phyloP scores from a whole-genome alignment of 2,797 vertebrate species.

The Enteromius thamalakanensis region DNA sequence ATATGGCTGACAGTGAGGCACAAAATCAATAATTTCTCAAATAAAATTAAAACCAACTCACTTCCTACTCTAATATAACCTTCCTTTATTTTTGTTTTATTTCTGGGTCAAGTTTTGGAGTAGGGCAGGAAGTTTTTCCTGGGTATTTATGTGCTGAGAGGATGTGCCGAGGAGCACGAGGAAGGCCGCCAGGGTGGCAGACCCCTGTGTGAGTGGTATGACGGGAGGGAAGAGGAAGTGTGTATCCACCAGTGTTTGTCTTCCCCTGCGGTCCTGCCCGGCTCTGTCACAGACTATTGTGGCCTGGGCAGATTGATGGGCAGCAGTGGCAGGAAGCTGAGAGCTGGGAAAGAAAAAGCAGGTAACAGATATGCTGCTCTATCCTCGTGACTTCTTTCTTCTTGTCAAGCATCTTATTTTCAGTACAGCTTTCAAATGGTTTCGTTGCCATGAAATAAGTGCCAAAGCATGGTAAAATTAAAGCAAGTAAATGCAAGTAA shows the following conservation, averaged over 20 bases:
- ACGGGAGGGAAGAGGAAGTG: constrained; percentile 60
- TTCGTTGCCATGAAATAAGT: background rate
- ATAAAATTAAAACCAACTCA: background rate
- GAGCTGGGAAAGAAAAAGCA: constrained; percentile 56
- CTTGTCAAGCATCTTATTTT: background rate
- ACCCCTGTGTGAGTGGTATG: constrained; percentile 40
- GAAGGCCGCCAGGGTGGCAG: constrained; percentile 29
- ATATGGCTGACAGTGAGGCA: background rate
- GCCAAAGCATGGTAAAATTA: background rate
- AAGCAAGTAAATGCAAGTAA: background rate
- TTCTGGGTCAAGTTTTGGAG: constrained; percentile 42
- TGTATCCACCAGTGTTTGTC: constrained; percentile 72
- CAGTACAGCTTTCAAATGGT: background rate
- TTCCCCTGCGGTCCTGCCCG: constrained; percentile 66
- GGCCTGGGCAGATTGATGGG: constrained; percentile 74
- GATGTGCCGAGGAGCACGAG: constrained; percentile 55
- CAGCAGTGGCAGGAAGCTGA: constrained; percentile 70
- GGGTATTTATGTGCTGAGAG: constrained; percentile 54
- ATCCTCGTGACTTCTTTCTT: background rate
- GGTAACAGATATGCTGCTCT: constrained; percentile 18
- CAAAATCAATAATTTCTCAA: background rate
- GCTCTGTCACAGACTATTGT: constrained; percentile 75
- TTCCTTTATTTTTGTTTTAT: constrained; percentile 20
- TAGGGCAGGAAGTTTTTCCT: constrained; percentile 57
- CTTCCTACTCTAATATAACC: constrained; percentile 4